A percentile compares a stretch with the other conserved stretches of the same genome.
These are phyloP conservation scores for Colletes gigas DNA, from an alignment of 1,140 invertebrate species.

Conservation along the genomic window DNA sequence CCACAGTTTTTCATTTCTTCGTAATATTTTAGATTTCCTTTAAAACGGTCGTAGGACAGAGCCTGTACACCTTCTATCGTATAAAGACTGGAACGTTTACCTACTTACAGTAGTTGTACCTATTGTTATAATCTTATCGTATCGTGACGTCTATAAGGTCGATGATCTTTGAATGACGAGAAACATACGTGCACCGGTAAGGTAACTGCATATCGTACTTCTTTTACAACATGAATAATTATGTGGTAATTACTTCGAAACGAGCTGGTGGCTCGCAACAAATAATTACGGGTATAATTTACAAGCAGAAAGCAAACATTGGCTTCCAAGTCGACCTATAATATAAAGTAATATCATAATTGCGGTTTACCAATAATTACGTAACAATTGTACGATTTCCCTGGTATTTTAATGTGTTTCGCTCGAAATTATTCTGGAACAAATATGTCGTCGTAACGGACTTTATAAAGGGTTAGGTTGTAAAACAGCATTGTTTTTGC, in stretches of 20 bases:
- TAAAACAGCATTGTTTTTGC: no score
- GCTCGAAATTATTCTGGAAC: no score
- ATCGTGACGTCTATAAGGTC: slow-evolving; percentile 51
- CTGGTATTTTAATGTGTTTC: no score
- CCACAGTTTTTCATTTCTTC: background rate
- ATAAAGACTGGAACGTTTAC: slow-evolving; percentile 40
- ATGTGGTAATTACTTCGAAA: slow-evolving; percentile 26
- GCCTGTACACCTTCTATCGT: background rate
- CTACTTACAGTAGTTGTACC: slow-evolving; percentile 45
- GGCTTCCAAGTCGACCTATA: no score
- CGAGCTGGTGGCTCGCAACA: background rate
- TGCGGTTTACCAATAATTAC: background rate
- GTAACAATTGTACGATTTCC: background rate
- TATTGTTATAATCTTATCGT: slow-evolving; percentile 52
- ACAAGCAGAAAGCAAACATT: no score
- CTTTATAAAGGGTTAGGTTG: no score
- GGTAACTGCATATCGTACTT: slow-evolving; percentile 17
- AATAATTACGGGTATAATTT: slow-evolving; percentile 1
- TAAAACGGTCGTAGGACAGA: background rate
- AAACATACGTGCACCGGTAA: slow-evolving; percentile 6
- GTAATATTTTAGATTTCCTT: slow-evolving; percentile 3
- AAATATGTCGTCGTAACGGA: no score
- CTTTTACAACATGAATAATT: slow-evolving; percentile 16
- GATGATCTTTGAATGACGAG: slow-evolving; percentile 45
- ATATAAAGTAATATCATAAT: background rate